Conservation (phyloP, 2,888 invertebrate genomes). For the Synergus umbraculus region DNA sequence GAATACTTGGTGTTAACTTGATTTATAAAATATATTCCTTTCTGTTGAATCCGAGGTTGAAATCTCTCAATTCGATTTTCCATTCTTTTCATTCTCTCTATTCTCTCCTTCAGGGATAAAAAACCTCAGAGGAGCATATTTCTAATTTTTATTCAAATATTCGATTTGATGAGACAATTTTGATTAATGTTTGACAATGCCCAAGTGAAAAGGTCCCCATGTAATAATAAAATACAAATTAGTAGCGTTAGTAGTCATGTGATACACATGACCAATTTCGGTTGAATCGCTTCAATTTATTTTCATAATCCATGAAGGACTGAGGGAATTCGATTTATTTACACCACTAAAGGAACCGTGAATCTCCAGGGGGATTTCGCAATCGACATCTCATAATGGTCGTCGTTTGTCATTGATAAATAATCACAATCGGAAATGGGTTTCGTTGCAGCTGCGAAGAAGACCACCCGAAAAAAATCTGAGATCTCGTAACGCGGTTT, state of each 20-base stretch:
- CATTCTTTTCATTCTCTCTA: background rate
- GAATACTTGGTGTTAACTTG: constrained; percentile 6
- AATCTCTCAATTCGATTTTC: background rate
- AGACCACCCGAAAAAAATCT: constrained; percentile 30
- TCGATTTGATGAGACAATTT: no score
- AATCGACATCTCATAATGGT: background rate
- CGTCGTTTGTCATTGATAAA: constrained; percentile 33
- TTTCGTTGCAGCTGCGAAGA: background rate
- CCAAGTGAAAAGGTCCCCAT: no score
- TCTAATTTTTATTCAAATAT: background rate
- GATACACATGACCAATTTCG: no score
- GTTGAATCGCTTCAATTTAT: no score
- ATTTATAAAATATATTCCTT: constrained; percentile 26
- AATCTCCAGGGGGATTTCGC: constrained; percentile 15
- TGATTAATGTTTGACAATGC: no score
- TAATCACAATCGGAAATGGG: constrained; percentile 34
- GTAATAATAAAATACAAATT: no score
- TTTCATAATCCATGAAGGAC: no score
- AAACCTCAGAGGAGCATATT: background rate
- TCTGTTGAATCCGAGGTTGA: background rate
- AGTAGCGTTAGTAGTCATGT: no score
- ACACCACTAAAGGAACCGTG: background rate
- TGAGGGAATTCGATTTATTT: background rate
- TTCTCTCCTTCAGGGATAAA: background rate
- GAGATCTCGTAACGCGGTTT: constrained; percentile 23